Evolutionary conservation across 2,113 vertebrate genomes (phyloP).

Genomic region (Craseonycteris thonglongyai): DNA sequence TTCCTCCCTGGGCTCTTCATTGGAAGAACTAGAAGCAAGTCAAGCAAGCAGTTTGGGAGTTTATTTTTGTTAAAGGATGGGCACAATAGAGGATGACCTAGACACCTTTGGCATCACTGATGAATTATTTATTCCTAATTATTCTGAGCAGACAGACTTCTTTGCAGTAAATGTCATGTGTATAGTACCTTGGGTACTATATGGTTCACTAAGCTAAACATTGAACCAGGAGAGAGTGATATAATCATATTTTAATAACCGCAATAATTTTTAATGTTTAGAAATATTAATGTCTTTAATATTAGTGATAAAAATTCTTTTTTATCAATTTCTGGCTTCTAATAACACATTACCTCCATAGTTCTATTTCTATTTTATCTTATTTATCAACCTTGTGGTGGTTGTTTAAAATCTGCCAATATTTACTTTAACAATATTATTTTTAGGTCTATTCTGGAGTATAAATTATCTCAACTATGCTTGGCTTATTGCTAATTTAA

Average conservation of each 20-base stretch:
- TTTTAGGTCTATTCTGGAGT: not conserved
- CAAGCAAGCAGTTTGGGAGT: not conserved
- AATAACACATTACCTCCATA: not conserved
- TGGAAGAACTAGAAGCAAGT: not conserved
- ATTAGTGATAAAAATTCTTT: not conserved
- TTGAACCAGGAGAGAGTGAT: not conserved
- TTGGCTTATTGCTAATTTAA: not conserved
- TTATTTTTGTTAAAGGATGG: constrained; percentile 38
- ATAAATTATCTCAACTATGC: not conserved
- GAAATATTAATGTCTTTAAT: not conserved
- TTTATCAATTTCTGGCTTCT: not conserved
- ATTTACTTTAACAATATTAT: not conserved
- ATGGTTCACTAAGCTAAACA: not conserved
- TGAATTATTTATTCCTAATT: constrained; percentile 14
- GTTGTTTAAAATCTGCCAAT: not conserved
- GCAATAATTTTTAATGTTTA: not conserved
- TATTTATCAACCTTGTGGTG: not conserved
- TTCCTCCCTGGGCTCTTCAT: not conserved
- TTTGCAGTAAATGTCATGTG: not conserved
- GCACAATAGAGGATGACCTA: not conserved
- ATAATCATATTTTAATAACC: constrained; percentile 7
- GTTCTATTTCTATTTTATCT: not conserved
- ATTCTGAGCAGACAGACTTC: not conserved
- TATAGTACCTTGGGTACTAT: not conserved
- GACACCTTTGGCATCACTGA: not conserved